Evolutionary conservation across 1,140 invertebrate genomes (phyloP), one percentile per base, ranked within the genome.

Genomic region (Ooceraea biroi): DNA sequence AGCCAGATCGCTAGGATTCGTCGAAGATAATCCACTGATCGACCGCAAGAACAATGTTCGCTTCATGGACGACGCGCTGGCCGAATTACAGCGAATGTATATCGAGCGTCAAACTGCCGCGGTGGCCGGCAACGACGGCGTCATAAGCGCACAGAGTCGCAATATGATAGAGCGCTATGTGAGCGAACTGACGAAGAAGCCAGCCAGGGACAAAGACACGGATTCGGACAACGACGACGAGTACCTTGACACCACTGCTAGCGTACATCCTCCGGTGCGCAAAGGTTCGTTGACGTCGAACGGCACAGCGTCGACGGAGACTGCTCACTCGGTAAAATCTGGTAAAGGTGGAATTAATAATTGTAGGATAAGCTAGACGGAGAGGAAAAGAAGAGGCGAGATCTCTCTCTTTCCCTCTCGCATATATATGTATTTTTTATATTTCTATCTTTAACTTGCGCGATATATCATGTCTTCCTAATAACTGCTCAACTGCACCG

Each of bases 141-240:
- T 58, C 7, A 68, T 57, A 57, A 52, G 17, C 72, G 30, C 71
- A 14, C 88, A 90, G 1, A 92, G 92, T 82, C 88, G 55, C 60
- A 88, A 94, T 27, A 89, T 93, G 85, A 92, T 94, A 52, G 89
- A 93, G 2, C 89, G 86, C 41, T 94, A 93, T 65, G 80, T 91
- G 3, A 85, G 85, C 11, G 91, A 93, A 7, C 68, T 89, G 25
- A 85, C 68, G 68, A 88, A 76, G 48, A 85, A 76, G 14, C 25
- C 73, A 71, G 69, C 30, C 68, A 88, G 84, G 61, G 87, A 86
- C 11, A 84, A 87, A 22, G 89, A 90, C 4, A 87, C 87, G 0
- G 94, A 94, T 41, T 94, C 93, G 0, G 93, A 94, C 14, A 92
- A 93, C 44, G 93, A 94, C 55, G 94, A 94, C 3, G 94, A 94